A percentile compares a stretch with the other conserved stretches of the same genome.
These are phyloP conservation scores for Aegotheles bennettii DNA, from an alignment of 2,113 vertebrate genomes.

Conservation along the genomic window DNA sequence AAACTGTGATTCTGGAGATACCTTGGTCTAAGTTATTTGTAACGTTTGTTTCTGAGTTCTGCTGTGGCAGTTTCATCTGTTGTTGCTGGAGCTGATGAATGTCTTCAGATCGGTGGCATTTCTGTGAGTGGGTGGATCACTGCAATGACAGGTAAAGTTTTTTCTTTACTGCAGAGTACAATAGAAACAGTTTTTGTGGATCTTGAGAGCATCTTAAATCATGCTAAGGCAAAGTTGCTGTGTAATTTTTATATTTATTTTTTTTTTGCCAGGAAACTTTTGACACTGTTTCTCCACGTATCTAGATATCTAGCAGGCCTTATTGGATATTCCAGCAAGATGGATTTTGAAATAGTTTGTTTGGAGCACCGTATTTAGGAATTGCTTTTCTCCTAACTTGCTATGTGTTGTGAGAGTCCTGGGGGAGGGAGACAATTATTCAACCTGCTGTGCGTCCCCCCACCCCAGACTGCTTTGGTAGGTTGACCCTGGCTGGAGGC, in stretches of 20 bases:
- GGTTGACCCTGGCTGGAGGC: too few species aligned
- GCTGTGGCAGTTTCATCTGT: not conserved
- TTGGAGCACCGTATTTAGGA: not conserved
- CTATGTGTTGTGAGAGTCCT: not conserved
- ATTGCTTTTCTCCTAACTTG: not conserved
- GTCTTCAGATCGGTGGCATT: not conserved
- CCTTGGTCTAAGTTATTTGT: not conserved
- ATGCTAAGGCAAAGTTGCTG: not conserved
- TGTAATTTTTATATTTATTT: not conserved
- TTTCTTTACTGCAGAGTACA: not conserved
- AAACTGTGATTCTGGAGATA: not conserved
- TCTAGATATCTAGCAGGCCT: not conserved
- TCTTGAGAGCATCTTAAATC: not conserved
- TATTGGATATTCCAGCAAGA: not conserved
- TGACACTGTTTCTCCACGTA: not conserved
- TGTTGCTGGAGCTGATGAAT: not conserved
- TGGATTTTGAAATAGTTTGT: not conserved
- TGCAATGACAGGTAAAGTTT: not conserved
- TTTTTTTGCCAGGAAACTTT: not conserved
- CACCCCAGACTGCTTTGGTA: not conserved
- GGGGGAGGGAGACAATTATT: not conserved
- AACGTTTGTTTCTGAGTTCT: not conserved
- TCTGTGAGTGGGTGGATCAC: constrained; percentile 5
- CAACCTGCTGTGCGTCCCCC: not conserved
- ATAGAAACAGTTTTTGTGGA: not conserved